Conservation (phyloP, 2,888 invertebrate genomes). For the Dysmachus trigonus region DNA sequence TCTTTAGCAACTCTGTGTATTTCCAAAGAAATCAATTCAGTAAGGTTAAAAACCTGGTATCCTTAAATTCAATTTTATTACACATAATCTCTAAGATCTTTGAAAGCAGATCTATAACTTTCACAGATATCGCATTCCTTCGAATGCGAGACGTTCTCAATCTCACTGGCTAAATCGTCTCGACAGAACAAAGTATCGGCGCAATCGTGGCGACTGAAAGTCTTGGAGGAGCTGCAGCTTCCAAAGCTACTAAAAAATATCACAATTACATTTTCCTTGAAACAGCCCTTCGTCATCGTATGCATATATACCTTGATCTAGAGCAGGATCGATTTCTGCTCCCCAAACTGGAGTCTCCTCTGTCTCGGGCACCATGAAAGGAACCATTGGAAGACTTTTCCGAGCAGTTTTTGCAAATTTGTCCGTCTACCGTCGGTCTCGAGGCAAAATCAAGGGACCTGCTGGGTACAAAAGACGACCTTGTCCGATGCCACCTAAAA, state of each 20-base stretch:
- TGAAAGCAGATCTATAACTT: conserved; percentile 55
- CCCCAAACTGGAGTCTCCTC: not conserved
- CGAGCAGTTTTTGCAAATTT: not conserved
- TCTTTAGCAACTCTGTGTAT: no score
- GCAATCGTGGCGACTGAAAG: not conserved
- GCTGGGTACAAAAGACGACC: not conserved
- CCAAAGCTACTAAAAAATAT: not conserved
- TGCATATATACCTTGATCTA: not conserved
- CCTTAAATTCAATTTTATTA: not conserved
- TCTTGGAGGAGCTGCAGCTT: conserved; percentile 38
- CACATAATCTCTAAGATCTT: not conserved
- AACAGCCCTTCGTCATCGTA: not conserved
- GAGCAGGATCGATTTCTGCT: not conserved
- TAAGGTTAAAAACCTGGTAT: no score
- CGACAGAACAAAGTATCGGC: not conserved
- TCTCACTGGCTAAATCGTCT: conserved; percentile 38
- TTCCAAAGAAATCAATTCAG: no score
- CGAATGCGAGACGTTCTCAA: conserved; percentile 53
- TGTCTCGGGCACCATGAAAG: not conserved
- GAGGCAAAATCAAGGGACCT: not conserved
- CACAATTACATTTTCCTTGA: not conserved
- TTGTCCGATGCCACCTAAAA: conserved; percentile 7
- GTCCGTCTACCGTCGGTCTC: not conserved
- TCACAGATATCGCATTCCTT: conserved; percentile 56
- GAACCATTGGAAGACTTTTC: not conserved